Base-by-base conservation (phyloP, 2,797 vertebrate species). In the Myotis planiceps region DNA sequence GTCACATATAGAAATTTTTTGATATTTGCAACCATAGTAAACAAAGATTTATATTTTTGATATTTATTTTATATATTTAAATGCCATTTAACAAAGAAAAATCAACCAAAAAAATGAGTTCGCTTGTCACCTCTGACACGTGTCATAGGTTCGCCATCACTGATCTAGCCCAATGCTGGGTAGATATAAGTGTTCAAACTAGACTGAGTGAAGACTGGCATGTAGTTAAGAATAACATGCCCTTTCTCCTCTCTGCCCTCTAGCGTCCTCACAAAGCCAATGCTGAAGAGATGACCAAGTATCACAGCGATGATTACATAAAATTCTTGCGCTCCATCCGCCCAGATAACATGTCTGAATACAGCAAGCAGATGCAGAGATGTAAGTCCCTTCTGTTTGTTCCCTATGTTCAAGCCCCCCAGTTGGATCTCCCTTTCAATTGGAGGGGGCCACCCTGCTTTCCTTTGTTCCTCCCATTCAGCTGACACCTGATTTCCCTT, bases 281-380 rank as follows among this genome's bases (percentile, higher is more conserved):
- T 0, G 99, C 99, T 0, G 99, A 99, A 96, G 99, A 99, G 98
- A 99, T 99, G 99, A 99, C 99, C 87, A 99, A 99, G 98, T 99
- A 99, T 97, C 99, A 99, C 99, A 99, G 99, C 0, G 99, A 99
- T 0, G 99, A 99, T 98, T 99, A 99, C 99, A 99, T 99, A 75
- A 99, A 99, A 97, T 99, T 99, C 94, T 99, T 99, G 72, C 98
- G 99, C 60, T 99, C 99, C 72, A 99, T 99, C 94, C 99, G 99
- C 71, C 99, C 99, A 0, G 99, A 99, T 97, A 99, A 99, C 98
- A 99, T 99, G 99, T 99, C 99, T 0, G 99, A 99, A 97, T 99
- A 99, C 98, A 99, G 99, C 99, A 99, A 99, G 97, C 99, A 99
- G 98, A 99, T 99, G 99, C 99, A 99, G 74, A 99, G 99, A 99